Conservation (phyloP, 1,140 invertebrate species). For the Leptopilina boulardi region DNA sequence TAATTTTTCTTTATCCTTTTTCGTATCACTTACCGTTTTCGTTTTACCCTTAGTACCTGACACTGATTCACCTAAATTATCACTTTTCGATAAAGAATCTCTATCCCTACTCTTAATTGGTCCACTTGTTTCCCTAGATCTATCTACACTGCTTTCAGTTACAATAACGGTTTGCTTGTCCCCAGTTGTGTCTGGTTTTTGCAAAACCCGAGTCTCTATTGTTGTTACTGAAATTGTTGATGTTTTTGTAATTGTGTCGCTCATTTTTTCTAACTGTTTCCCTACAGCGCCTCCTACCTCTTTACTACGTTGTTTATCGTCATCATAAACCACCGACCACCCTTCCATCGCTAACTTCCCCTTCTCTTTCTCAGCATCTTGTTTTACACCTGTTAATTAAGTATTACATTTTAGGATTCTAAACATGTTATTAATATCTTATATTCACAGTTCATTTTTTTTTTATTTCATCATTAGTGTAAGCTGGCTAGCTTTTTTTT, state of each 20-base stretch:
- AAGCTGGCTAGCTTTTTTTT: constrained; percentile 73
- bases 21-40: constrained; percentile 31
- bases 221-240: constrained; percentile 12
- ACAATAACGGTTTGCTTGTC: not conserved
- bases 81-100: constrained; percentile 27
- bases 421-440: constrained; percentile 67
- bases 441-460: constrained; percentile 66
- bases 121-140: not conserved
- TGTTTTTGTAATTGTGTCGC: not conserved
- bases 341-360: constrained; percentile 75
- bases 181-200: constrained; percentile 25
- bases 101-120: not conserved
- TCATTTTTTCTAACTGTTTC: constrained; percentile 40
- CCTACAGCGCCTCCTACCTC: constrained; percentile 71
- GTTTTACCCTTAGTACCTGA: constrained; percentile 31
- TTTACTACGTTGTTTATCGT: constrained; percentile 71
- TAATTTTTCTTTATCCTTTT: constrained; percentile 48
- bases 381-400: constrained; percentile 77
- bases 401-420: constrained; percentile 75
- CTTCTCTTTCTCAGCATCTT: constrained; percentile 76
- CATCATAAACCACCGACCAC: constrained; percentile 75
- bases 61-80: constrained; percentile 18
- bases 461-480: constrained; percentile 74
- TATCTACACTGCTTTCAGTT: constrained; percentile 7
- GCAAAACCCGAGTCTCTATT: constrained; percentile 12